phyloP scores from a whole-genome alignment of 1,140 invertebrate species.

The Lepidurus apus region DNA sequence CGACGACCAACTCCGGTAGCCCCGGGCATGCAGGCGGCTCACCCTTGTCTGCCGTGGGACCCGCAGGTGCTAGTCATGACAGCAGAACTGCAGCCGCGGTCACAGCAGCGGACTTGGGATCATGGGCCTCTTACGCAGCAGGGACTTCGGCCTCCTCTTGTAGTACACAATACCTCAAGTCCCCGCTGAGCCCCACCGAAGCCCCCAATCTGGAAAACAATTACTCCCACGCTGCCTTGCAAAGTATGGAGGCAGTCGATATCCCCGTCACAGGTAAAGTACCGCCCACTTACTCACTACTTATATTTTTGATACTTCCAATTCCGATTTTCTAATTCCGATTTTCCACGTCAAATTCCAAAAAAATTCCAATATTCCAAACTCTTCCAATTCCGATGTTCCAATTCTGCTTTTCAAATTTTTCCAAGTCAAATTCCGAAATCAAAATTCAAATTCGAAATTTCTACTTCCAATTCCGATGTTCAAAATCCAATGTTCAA shows the following conservation, averaged over 20 bases:
- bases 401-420: too few species aligned
- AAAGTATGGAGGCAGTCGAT: constrained; percentile 30
- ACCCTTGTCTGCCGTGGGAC: not conserved
- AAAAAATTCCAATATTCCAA: too few species aligned
- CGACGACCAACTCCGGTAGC: not conserved
- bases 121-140: not conserved
- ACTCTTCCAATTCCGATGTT: too few species aligned
- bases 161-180: constrained; percentile 29
- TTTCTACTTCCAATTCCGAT: too few species aligned
- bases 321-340: too few species aligned
- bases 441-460: too few species aligned
- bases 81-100: not conserved
- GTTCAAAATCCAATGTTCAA: too few species aligned
- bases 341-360: too few species aligned
- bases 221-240: constrained; percentile 24
- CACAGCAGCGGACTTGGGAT: constrained; percentile 3
- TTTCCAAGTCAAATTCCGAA: too few species aligned
- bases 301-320: too few species aligned
- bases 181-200: constrained; percentile 24
- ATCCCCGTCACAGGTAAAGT: constrained; percentile 28
- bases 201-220: not conserved
- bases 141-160: constrained; percentile 20
- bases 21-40: not conserved
- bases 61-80: constrained; percentile 8
- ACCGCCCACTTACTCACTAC: not conserved